phyloP scores from a whole-genome alignment of 2,113 vertebrate species.

The Labeo rohita region DNA sequence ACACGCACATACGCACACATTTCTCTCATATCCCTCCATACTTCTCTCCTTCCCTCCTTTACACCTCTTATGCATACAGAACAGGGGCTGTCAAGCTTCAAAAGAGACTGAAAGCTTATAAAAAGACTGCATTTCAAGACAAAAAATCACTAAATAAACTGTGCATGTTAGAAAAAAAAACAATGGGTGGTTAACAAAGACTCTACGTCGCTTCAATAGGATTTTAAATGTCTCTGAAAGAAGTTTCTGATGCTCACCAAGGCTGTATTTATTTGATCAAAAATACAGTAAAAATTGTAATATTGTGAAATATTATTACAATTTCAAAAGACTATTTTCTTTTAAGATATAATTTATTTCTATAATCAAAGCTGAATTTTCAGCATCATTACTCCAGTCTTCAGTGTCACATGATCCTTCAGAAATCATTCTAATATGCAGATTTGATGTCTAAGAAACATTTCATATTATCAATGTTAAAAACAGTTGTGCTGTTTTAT shows the following conservation, averaged over 20 bases:
- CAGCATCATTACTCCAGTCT: not conserved
- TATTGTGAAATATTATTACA: not conserved
- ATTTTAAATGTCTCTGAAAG: not conserved
- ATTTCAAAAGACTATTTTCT: not conserved
- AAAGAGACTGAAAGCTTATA: not conserved
- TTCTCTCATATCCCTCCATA: conserved; percentile 16
- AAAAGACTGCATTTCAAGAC: not conserved
- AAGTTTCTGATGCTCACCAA: not conserved
- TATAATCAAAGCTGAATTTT: not conserved
- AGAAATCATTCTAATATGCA: not conserved
- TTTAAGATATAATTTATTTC: not conserved
- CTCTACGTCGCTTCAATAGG: no score
- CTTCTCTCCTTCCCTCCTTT: conserved; percentile 13
- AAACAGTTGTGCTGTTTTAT: not conserved
- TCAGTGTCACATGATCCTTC: not conserved
- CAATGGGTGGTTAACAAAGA: no score
- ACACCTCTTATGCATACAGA: conserved; percentile 4
- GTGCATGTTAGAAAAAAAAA: no score
- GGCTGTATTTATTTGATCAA: no score
- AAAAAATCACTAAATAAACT: not conserved
- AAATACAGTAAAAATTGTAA: not conserved
- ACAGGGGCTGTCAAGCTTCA: conserved; percentile 5
- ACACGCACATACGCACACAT: not conserved
- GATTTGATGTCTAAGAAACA: not conserved
- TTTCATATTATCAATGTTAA: not conserved